Evolutionary conservation across 2,888 invertebrate species (phyloP).

Genomic region (Drosophila yooni): DNA sequence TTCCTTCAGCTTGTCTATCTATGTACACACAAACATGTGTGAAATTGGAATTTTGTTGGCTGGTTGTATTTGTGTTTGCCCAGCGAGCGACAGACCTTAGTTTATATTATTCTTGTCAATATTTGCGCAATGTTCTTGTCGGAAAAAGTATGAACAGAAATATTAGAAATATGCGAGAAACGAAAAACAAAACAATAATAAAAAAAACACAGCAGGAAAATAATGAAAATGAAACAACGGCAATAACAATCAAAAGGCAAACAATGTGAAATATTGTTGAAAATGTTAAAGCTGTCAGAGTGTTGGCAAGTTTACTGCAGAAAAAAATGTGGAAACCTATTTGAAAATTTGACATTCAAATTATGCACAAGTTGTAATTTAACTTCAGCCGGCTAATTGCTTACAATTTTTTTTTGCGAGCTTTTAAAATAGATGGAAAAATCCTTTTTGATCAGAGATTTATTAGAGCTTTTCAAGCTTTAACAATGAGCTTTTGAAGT

Average conservation of each 20-base stretch:
- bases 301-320: slow-evolving; percentile 12
- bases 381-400: neutral
- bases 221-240: slow-evolving; percentile 9
- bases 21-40: neutral
- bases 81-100: slow-evolving; percentile 45
- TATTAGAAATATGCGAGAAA: slow-evolving; percentile 8
- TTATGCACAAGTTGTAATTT: neutral
- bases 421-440: neutral
- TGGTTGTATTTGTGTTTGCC: slow-evolving; percentile 34
- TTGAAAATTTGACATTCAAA: neutral
- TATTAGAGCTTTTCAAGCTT: neutral
- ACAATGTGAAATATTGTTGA: slow-evolving; percentile 53
- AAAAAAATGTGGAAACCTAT: neutral
- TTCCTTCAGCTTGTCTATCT: slow-evolving; percentile 8
- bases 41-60: slow-evolving; percentile 18
- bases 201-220: slow-evolving; percentile 9
- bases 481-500: slow-evolving; percentile 18
- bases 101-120: slow-evolving; percentile 55
- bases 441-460: neutral
- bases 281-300: slow-evolving; percentile 29
- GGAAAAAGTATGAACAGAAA: slow-evolving; percentile 32
- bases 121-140: slow-evolving; percentile 49
- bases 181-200: slow-evolving; percentile 15
- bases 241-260: slow-evolving; percentile 39
- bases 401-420: accelerated